A percentile compares a stretch with the other conserved stretches of the same genome.
phyloP scores from a whole-genome alignment of 2,888 invertebrate species.

The Oegoconia quadripuncta region DNA sequence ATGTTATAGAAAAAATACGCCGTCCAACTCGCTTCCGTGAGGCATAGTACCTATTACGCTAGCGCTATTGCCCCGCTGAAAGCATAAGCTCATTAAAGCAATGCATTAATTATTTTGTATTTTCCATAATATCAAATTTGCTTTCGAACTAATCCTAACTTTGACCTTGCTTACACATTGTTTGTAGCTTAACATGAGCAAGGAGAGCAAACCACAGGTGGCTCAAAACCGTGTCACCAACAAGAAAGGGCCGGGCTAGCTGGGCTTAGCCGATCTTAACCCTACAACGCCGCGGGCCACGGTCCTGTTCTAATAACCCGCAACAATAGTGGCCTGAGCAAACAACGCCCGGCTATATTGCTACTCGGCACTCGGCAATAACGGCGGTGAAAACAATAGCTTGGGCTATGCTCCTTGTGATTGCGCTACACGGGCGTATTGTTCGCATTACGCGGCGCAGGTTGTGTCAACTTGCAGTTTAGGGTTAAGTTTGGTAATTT shows the following conservation, averaged over 20 bases:
- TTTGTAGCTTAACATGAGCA: no score
- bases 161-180: no score
- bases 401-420: constrained; percentile 51
- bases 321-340: constrained; percentile 67
- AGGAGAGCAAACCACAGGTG: background rate
- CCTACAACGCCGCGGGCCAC: constrained; percentile 37
- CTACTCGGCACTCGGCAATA: constrained; percentile 66
- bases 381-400: constrained; percentile 68
- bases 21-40: no score
- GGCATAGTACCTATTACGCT: no score
- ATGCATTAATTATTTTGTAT: no score
- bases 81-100: no score
- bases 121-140: no score
- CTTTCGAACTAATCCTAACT: no score
- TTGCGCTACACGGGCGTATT: constrained; percentile 51
- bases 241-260: constrained; percentile 24
- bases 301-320: constrained; percentile 66
- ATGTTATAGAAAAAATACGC: no score
- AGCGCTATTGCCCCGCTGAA: no score
- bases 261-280: constrained; percentile 47
- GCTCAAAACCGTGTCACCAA: constrained; percentile 31
- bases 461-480: constrained; percentile 48
- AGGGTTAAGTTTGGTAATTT: constrained; percentile 36
- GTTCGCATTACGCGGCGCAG: constrained; percentile 53
- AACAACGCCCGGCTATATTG: constrained; percentile 67